A percentile compares a stretch with the other conserved stretches of the same genome.
phyloP scores from a whole-genome alignment of 1,140 invertebrate species.

The Lucilia sericata region DNA sequence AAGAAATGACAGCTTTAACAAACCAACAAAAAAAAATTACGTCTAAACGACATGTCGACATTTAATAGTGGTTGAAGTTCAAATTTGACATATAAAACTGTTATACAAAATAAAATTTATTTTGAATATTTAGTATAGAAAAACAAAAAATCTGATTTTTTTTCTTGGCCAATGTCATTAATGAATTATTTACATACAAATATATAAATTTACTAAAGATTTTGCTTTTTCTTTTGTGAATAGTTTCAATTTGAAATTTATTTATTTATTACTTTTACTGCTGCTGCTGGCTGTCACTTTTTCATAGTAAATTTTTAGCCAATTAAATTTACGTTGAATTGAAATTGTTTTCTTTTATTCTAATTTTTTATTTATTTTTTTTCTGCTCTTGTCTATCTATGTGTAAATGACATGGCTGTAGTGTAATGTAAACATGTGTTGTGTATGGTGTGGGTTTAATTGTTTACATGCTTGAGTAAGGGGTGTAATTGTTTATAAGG shows the following conservation, averaged over 20 bases:
- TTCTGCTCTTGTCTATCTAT: too few species aligned
- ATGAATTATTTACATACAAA: background rate
- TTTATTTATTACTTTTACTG: background rate
- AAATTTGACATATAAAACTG: conserved; percentile 12
- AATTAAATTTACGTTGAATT: conserved; percentile 22
- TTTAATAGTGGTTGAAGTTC: conserved; percentile 16
- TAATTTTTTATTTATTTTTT: too few species aligned
- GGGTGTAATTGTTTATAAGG: too few species aligned
- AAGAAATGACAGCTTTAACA: background rate
- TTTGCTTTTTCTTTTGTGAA: background rate
- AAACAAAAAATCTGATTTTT: background rate
- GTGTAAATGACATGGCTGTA: too few species aligned
- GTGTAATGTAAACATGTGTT: too few species aligned
- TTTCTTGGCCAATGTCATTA: conserved; percentile 23
- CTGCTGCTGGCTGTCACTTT: background rate
- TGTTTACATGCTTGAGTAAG: too few species aligned
- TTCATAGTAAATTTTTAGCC: background rate
- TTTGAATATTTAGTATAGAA: background rate
- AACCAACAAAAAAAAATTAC: too few species aligned
- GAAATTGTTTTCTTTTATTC: too few species aligned
- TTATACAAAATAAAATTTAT: background rate
- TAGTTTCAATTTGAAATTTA: background rate
- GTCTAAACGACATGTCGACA: background rate
- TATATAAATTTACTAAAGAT: background rate
- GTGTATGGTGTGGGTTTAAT: too few species aligned